A percentile compares a stretch with the other conserved stretches of the same genome.
Evolutionary conservation across 1,140 invertebrate species (phyloP).

Genomic region (Luehdorfia chinensis): DNA sequence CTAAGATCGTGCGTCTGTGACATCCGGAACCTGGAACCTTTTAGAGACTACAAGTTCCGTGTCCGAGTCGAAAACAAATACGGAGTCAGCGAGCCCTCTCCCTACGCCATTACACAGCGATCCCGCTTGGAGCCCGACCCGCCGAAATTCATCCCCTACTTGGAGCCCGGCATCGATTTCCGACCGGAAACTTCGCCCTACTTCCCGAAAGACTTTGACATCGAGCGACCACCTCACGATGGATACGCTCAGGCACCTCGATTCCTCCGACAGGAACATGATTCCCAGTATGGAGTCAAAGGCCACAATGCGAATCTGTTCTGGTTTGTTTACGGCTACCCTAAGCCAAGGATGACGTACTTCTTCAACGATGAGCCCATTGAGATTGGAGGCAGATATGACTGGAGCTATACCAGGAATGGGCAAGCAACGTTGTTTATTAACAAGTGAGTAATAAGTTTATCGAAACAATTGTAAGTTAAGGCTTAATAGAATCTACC

Average conservation of each 20-base stretch:
- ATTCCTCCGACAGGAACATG: constrained; percentile 90
- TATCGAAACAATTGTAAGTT: too few relatives aligned
- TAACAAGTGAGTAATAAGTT: constrained; percentile 81
- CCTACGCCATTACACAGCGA: constrained; percentile 88
- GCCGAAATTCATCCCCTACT: constrained; percentile 87
- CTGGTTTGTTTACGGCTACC: constrained; percentile 96
- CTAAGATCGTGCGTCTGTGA: constrained; percentile 91
- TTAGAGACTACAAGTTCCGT: constrained; percentile 94
- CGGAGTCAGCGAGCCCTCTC: constrained; percentile 97
- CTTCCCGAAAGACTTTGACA: constrained; percentile 94
- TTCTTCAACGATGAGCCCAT: constrained; percentile 91
- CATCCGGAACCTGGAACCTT: constrained; percentile 89
- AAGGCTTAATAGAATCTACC: too few relatives aligned
- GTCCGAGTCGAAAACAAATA: constrained; percentile 97
- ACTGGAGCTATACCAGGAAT: constrained; percentile 91
- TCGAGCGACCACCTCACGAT: constrained; percentile 90
- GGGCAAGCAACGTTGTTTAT: constrained; percentile 92
- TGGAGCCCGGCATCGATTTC: constrained; percentile 89
- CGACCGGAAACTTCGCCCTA: constrained; percentile 92
- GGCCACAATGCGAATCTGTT: constrained; percentile 91
- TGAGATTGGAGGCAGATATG: constrained; percentile 88
- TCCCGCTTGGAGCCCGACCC: constrained; percentile 88
- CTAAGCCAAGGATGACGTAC: constrained; percentile 93
- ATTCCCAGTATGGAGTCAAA: constrained; percentile 92
- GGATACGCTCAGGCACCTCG: constrained; percentile 88